phyloP scores from a whole-genome alignment of 1,140 invertebrate genomes.

The Cecropterus lyciades region DNA sequence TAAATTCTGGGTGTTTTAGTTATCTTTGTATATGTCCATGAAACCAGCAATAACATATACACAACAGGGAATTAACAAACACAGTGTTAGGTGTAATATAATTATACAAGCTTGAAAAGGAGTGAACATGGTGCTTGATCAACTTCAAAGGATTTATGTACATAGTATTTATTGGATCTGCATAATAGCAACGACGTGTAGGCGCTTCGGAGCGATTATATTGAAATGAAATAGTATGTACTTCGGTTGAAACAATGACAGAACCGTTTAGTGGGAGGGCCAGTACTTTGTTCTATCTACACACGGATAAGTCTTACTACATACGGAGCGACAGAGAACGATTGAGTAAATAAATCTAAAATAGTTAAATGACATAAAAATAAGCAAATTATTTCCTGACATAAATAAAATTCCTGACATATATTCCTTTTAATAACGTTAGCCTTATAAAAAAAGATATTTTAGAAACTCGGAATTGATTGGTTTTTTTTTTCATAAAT shows the following conservation, averaged over 20 bases:
- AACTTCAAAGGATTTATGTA: conserved; percentile 21
- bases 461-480: no score
- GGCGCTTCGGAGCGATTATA: conserved; percentile 67
- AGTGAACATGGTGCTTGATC: conserved; percentile 5
- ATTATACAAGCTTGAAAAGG: not conserved
- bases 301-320: conserved; percentile 2
- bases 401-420: no score
- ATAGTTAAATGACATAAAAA: no score
- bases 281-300: conserved; percentile 29
- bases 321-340: not conserved
- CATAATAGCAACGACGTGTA: conserved; percentile 58
- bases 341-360: no score
- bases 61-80: not conserved
- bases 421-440: no score
- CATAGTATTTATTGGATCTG: conserved; percentile 50
- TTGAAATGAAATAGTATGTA: conserved; percentile 67
- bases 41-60: no score
- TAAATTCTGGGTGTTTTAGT: no score
- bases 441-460: no score
- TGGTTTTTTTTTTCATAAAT: no score
- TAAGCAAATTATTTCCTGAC: no score
- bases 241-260: conserved; percentile 66
- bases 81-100: not conserved
- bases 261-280: conserved; percentile 66
- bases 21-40: no score